A percentile compares a stretch with the other conserved stretches of the same genome.
These are phyloP conservation scores for Ostrea denselamellosa DNA, from an alignment of 1,140 invertebrate species.

Conservation along the genomic window DNA sequence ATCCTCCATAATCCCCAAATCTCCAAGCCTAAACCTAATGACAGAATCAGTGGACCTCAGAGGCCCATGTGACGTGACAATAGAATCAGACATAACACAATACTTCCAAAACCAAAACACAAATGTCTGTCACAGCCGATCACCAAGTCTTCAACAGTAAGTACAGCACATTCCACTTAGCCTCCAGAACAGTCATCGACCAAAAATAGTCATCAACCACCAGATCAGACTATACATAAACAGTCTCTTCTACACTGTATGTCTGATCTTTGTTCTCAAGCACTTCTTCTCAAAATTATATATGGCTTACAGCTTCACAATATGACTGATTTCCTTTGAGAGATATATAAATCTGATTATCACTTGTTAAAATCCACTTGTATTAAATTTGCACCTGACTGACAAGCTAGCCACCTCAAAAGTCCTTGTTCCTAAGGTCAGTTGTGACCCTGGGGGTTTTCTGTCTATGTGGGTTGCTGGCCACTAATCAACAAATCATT, in stretches of 20 bases:
- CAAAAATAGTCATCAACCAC: neutral
- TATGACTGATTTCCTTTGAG: constrained; percentile 14
- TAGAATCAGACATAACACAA: constrained; percentile 9
- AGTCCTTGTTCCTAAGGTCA: constrained; percentile 13
- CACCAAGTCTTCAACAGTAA: neutral
- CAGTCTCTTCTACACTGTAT: neutral
- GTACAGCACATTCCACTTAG: constrained; percentile 24
- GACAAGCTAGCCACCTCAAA: neutral
- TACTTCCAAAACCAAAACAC: constrained; percentile 12
- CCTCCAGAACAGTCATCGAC: neutral
- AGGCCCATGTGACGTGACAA: neutral
- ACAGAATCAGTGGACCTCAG: constrained; percentile 29
- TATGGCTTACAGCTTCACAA: constrained; percentile 13
- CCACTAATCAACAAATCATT: constrained; percentile 36
- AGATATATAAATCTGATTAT: constrained; percentile 21
- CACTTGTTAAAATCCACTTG: neutral
- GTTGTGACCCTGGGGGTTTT: constrained; percentile 27
- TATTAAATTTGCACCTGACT: constrained; percentile 3
- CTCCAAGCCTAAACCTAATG: neutral
- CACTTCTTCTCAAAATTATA: neutral
- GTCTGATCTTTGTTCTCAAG: neutral
- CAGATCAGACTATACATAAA: neutral
- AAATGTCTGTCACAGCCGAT: neutral
- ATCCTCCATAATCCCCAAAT: constrained; percentile 16
- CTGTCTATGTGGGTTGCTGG: constrained; percentile 6